These are phyloP conservation scores for Patiria miniata DNA, from an alignment of 35 echinoderm and acorn worm species.

Conservation along the genomic window DNA sequence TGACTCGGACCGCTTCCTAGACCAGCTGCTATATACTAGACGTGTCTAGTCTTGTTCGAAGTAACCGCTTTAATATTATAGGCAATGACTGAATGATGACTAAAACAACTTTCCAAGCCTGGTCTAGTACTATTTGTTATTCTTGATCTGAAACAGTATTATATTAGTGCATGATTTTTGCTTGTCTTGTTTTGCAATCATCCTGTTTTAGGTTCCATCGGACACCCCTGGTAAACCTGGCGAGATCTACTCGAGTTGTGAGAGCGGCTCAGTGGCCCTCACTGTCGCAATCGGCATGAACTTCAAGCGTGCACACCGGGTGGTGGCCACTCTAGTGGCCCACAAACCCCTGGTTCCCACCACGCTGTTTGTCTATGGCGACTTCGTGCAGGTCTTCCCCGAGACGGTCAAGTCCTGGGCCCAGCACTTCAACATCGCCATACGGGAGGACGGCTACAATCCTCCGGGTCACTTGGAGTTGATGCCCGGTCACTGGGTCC, in stretches of 20 bases:
- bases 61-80: no score
- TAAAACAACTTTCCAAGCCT: no score
- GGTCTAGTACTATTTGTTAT: no score
- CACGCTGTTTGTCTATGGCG: conserved; percentile 57
- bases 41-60: no score
- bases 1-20: no score
- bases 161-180: no score
- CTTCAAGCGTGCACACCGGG: conserved; percentile 29
- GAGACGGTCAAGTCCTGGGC: conserved; percentile 34
- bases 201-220: conserved; percentile 16
- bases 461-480: conserved; percentile 42
- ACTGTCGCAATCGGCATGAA: conserved; percentile 50
- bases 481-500: conserved; percentile 38
- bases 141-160: no score
- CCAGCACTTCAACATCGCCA: conserved; percentile 23
- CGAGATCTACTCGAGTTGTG: conserved; percentile 25
- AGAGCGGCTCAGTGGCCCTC: background rate
- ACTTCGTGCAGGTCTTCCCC: conserved; percentile 49
- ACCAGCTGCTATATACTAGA: no score
- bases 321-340: conserved; percentile 16
- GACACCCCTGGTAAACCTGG: conserved; percentile 30
- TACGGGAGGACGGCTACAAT: conserved; percentile 30
- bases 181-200: no score
- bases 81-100: no score
- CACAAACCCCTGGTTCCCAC: conserved; percentile 17